Base-by-base conservation (phyloP, 2,797 vertebrate species). In the Bucorvus abyssinicus region DNA sequence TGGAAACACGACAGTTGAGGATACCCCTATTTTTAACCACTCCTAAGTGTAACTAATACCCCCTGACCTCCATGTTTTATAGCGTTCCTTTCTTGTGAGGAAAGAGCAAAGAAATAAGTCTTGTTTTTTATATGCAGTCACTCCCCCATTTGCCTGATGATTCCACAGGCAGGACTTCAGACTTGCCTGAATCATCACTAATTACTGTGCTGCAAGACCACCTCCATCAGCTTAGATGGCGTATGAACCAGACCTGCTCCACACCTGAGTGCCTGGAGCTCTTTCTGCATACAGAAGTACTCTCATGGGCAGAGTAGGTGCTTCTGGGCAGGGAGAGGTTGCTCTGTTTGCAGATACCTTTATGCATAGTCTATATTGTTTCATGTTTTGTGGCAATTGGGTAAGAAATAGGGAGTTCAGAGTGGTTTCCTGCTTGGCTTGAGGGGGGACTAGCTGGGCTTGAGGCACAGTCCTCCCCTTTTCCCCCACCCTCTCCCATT, bases 181-280 rank as follows among this genome's bases (percentile, higher is more conserved):
- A 23, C 59, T 88, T 80, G 42, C 47, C 86, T 20, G 49, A 83
- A 34, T 64, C 82, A 32, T 89, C 59, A 70, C 47, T 82, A 52
- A 67, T 64, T 87, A 78, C 82, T 94, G 52, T 95, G 71, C 67
- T 93, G 68, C 45, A 36, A 52, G 82, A 78, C 69, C 84, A 83
- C 73, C 79, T 86, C 71, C 65, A 24, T 76, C 78, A 91, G 60
- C 2, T 2, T 69, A 81, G 75, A 55, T 7, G 38, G 49, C 2
- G 1, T 56, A n/a, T 24, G 38, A 87, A 14, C 32, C 63, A 88
- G 67, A 88, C 59, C 56, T 79, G 29, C 84, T 17, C 55, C 50
- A 32, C 71, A 90, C 84, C 75, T 60, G 74, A 69, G 77, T 77
- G 84, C 75, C 88, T 83, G 80, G 84, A 64, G 63, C 59, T 79